Evolutionary conservation across 2,113 vertebrate genomes (phyloP).

Genomic region (Rousettus leschenaultii): DNA sequence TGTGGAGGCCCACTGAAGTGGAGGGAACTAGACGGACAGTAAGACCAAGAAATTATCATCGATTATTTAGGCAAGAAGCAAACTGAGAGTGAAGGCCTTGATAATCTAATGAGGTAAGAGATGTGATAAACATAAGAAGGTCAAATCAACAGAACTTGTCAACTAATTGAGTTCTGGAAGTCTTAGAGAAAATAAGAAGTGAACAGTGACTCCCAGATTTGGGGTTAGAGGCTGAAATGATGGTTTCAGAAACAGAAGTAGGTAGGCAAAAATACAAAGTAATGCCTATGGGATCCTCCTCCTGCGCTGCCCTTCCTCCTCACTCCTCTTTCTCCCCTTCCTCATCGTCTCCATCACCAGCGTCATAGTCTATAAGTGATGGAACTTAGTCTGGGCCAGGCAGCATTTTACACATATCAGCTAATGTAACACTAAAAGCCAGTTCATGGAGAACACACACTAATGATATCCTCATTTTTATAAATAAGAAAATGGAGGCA

Average conservation of each 20-base stretch:
- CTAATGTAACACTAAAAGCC: background rate
- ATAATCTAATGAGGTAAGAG: background rate
- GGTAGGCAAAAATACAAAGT: background rate
- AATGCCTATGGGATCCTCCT: background rate
- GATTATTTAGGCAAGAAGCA: background rate
- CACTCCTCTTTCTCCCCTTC: background rate
- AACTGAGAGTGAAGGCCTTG: background rate
- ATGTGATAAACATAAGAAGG: background rate
- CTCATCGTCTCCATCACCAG: too few species aligned
- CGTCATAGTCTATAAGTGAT: background rate
- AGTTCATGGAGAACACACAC: background rate
- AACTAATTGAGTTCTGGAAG: background rate
- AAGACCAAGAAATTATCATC: background rate
- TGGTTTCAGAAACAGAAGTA: background rate
- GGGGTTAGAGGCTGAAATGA: background rate
- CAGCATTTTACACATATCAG: background rate
- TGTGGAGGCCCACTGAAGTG: accelerated
- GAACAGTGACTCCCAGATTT: background rate
- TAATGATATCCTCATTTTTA: background rate
- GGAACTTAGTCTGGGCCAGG: background rate
- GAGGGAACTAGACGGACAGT: background rate
- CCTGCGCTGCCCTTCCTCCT: background rate
- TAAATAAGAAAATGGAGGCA: background rate
- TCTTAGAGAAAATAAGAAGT: background rate
- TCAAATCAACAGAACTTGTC: background rate